Base-by-base conservation (phyloP, 2,797 vertebrate genomes). In the Sciurus vulgaris region DNA sequence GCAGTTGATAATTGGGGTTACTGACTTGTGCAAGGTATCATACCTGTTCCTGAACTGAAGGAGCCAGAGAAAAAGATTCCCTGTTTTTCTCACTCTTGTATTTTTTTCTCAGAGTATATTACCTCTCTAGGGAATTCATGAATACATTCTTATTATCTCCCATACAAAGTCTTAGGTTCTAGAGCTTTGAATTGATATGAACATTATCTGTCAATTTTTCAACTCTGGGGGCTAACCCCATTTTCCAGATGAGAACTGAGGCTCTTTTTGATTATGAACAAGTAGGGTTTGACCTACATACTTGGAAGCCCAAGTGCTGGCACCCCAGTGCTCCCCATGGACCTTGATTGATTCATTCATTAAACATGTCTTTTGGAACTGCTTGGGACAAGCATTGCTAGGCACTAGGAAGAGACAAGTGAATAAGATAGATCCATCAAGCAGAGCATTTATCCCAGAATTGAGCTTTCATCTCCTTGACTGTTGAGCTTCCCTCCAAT, bases 201-300 rank as follows among this genome's bases (percentile, higher is more conserved):
- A 30, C 15, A 84, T n/a, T 56, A 7, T 76, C 72, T 65, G 11
- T 69, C 38, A 69, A 15, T 49, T 54, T 87, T 87, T 69, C 78
- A 20, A 47, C 26, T 54, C 54, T 24, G 35, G 59, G 18, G 30
- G 28, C 65, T 81, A 56, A 22, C 26, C 67, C 49, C 22, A 28
- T 82, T 94, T 88, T 87, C 59, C 20, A 70, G 73, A 82, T 7
- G 35, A 96, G 49, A 90, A 76, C 81, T 44, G 65, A 92, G 51
- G 12, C 33, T 63, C 59, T 38, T 74, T 91, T 81, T 86, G 59
- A 24, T 72, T 78, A 44, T 61, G 72, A 59, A 49, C 41, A 51
- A 33, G 30, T 86, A 88, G 44, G 44, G 17, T 69, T 97, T 72
- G 73, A 72, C 61, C 13, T 86, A 33, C 44, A 72, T 67, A 49